Percentiles rank a stretch among this genome's conserved stretches.
phyloP scores from a whole-genome alignment of 1,140 invertebrate species.

The Calycopis cecrops region DNA sequence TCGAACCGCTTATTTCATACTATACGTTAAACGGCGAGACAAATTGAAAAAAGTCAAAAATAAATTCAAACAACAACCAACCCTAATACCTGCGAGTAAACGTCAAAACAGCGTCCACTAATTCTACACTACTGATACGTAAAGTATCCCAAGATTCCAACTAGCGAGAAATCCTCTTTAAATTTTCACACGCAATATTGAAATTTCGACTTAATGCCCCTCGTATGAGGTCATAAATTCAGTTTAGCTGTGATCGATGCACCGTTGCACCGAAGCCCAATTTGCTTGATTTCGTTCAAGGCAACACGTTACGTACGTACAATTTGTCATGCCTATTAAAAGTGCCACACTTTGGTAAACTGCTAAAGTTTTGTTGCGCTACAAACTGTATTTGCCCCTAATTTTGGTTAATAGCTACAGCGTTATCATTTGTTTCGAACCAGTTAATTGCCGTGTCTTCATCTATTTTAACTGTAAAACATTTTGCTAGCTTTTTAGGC shows the following conservation, averaged over 20 bases:
- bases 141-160: slow-evolving; percentile 18
- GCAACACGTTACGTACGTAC: slow-evolving; percentile 6
- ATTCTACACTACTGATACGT: slow-evolving; percentile 13
- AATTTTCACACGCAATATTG: slow-evolving; percentile 14
- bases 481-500: too few relatives aligned
- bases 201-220: background rate
- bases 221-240: slow-evolving; percentile 3
- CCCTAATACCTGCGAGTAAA: background rate
- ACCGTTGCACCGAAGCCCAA: slow-evolving; percentile 14
- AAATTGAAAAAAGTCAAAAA: slow-evolving; percentile 1
- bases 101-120: slow-evolving; percentile 4
- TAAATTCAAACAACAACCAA: background rate
- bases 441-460: too few relatives aligned
- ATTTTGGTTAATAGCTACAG: background rate
- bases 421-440: too few relatives aligned
- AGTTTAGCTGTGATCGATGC: slow-evolving; percentile 11
- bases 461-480: too few relatives aligned
- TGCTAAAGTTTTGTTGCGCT: background rate
- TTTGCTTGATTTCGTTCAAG: slow-evolving; percentile 16
- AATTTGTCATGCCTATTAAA: slow-evolving; percentile 18
- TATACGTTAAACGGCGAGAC: slow-evolving; percentile 11
- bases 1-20: slow-evolving; percentile 13
- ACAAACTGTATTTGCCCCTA: background rate
- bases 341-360: slow-evolving; percentile 1
- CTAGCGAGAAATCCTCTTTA: slow-evolving; percentile 17